These are phyloP conservation scores for Platycnemis pennipes DNA, from an alignment of 2,888 invertebrate genomes.

Conservation along the genomic window DNA sequence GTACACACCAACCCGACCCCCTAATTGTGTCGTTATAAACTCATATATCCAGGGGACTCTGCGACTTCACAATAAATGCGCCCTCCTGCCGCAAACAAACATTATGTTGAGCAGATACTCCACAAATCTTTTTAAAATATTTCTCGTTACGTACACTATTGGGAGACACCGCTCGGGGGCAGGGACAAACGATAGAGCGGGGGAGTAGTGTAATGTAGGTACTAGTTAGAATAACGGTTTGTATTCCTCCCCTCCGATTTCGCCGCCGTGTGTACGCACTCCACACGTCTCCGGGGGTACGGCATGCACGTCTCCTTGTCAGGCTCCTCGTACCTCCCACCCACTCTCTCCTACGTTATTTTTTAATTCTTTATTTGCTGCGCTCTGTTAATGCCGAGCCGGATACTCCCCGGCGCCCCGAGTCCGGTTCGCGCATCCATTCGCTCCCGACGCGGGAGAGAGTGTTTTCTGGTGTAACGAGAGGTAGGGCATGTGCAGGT, in stretches of 20 bases:
- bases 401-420: background rate
- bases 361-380: conserved; percentile 26
- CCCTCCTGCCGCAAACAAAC: too few species aligned
- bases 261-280: background rate
- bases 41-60: too few species aligned
- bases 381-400: conserved; percentile 13
- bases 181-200: background rate
- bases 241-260: background rate
- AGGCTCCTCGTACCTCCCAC: background rate
- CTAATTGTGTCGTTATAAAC: too few species aligned
- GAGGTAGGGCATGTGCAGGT: background rate
- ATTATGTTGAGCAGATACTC: too few species aligned
- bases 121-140: too few species aligned
- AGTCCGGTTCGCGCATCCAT: background rate
- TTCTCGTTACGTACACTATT: too few species aligned
- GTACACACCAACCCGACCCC: too few species aligned
- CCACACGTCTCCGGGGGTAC: background rate
- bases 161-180: too few species aligned
- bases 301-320: background rate
- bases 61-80: too few species aligned
- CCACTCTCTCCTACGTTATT: background rate
- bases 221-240: background rate
- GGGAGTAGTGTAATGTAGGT: too few species aligned
- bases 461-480: background rate
- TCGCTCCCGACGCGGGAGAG: background rate